Evolutionary conservation across 2,888 invertebrate genomes (phyloP), one percentile per base, ranked within the genome.

Genomic region (Asteroscopus sphinx): DNA sequence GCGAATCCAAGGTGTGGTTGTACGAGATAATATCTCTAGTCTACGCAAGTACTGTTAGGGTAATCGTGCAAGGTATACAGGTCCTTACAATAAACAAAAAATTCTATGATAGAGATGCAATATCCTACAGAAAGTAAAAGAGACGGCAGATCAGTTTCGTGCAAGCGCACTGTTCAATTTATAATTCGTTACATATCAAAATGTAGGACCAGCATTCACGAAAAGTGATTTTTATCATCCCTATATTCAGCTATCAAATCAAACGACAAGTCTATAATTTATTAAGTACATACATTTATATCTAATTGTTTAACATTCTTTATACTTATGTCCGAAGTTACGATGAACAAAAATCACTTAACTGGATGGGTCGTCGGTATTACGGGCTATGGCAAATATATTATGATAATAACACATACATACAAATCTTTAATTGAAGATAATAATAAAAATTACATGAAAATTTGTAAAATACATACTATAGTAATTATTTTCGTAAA

Each of bases 391-490:
- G 49, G 44, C 40, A 36, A 45, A 63, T 58, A 59, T 48, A 55
- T 53, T 32, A 52, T n/a, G n/a, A 44, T 60, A 42, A 51, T 49
- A 66, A 75, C 57, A 68, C 44, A 72, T 56, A 55, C 46, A 53
- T 63, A 71, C 32, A 63, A 65, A 48, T 63, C 21, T 52, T 73
- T 51, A 68, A 68, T 71, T 53, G 56, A 76, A 76, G 62, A 67
- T 52, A 73, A 68, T 68, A 65, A 70, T 64, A 71, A 71, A 74
- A 76, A 71, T 68, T 47, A 76, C 77, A 57, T 76, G 77, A 67
- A 68, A 62, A 67, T 48, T 65, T 73, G 66, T 76, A 76, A 76
- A 76, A 74, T 76, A 75, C 75, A 73, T 68, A 59, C 49, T 67
- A 67, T 41, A 69, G 59, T 68, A 17, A 66, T 58, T 66, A 71